Base-by-base conservation (phyloP, 2,888 invertebrate genomes). In the Monoplex corrugatus region DNA sequence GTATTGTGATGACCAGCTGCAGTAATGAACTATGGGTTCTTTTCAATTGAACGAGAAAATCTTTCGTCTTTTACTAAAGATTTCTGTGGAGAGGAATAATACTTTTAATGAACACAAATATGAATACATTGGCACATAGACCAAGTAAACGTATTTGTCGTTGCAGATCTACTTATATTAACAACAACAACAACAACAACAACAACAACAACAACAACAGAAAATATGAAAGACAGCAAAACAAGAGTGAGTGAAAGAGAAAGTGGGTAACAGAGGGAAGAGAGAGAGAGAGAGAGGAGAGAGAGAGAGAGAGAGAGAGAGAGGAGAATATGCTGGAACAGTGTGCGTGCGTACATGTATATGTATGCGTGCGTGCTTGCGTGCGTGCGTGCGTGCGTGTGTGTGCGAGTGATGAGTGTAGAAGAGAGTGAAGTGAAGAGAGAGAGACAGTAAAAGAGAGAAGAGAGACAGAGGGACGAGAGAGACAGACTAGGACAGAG, bases 331-430 rank as follows among this genome's bases (percentile, higher is more conserved):
- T 23, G 43, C 16, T 6, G 80, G 43, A 28, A 13, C 2, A 6
- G 43, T 16, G 32, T 13, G 44, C 40, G 83, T 28, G 83, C 32
- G 43, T n/a, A 8, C 13, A 38, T 83, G 83, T 8, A 23, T 72
- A 38, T 87, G 72, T 87, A 40, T 40, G 87, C 40, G n/a, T 72
- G 87, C 35, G 44, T 72, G 75, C 44, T 28, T 72, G 87, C 32
- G 78, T 87, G 87, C 35, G 78, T 87, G 72, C 43, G 72, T 40
- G 84, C 16, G 84, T 40, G 45, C 32, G 63, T 45, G 86, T 35
- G 86, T 38, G 57, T 38, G 57, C 13, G 35, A 28, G 63, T 32
- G 3, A 23, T 35, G 85, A 19, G 85, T 40, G 85, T 1, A 32
- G 23, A 8, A 32, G 85, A 57, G 85, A 57, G 85, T n/a, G 85